Base-by-base conservation (phyloP, 2,797 vertebrate genomes). In the Amazona finschi region DNA sequence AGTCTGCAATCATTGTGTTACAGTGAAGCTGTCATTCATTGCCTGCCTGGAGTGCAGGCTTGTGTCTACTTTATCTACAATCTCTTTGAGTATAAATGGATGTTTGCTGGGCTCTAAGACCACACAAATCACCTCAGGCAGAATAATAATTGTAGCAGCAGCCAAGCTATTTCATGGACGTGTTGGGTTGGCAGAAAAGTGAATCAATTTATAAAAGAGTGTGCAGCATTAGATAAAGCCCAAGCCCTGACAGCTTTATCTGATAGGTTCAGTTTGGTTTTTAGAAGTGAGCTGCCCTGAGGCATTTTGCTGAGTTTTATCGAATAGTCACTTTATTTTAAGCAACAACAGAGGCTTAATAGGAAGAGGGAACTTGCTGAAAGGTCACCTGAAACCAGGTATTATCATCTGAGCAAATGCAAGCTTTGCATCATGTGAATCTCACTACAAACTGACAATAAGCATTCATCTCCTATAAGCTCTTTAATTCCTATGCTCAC, bases 141-240 rank as follows among this genome's bases (percentile, higher is more conserved):
- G 94, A 97, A 97, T 97, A 97, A 98, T 97, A 97, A 97, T 97
- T 97, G 96, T 95, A 97, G 88, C 89, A 73, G 94, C 81, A 97
- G 95, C 87, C 82, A 94, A 90, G 82, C 94, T 97, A 97, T 98
- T 98, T 97, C 97, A 97, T 80, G 92, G 97, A 96, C 88, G 85
- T 79, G 95, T 90, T 94, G 77, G 94, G 88, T 62, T 95, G 96
- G 94, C 93, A 97, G 96, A 96, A 96, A 95, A 97, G 94, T 50
- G 94, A 98, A 98, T 98, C 97, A 96, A 97, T 98, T 97, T 97
- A 96, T 87, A 94, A 97, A 97, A 96, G 92, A 93, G 93, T 92
- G 95, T 97, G 96, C 91, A 95, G 94, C 19, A 13, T 95, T 97
- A 97, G 97, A 98, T 97, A 97, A 98, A 97, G 93, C 79, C 72